Percentiles rank a stretch among this genome's conserved stretches.
These are phyloP conservation scores for Ypsolopha scabrella DNA, from an alignment of 2,888 invertebrate genomes.

Conservation along the genomic window DNA sequence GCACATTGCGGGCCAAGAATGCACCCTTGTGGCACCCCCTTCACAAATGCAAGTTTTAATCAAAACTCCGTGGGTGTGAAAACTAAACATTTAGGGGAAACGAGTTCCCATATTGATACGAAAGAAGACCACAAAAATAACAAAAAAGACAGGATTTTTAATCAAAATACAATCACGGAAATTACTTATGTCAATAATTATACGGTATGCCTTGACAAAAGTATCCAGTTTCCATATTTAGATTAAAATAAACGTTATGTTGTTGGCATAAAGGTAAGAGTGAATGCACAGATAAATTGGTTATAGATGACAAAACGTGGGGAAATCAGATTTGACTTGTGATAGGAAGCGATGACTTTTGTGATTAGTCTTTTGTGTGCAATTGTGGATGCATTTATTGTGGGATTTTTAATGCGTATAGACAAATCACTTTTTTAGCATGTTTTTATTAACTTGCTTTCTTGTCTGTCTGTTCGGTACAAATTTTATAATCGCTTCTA, in stretches of 20 bases:
- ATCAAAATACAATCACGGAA: slow-evolving; percentile 50
- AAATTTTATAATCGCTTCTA: no score
- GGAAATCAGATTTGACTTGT: slow-evolving; percentile 28
- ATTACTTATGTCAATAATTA: slow-evolving; percentile 50
- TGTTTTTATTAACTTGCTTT: no score
- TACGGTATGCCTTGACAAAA: slow-evolving; percentile 16
- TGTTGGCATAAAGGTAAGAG: not conserved
- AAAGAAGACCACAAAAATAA: slow-evolving; percentile 50
- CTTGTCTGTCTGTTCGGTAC: no score
- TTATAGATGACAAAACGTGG: slow-evolving; percentile 12
- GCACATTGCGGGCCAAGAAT: slow-evolving; percentile 27
- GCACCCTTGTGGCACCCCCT: slow-evolving; percentile 58
- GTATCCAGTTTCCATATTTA: not conserved
- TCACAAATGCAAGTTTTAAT: slow-evolving; percentile 50
- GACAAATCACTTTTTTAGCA: no score
- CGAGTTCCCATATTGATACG: slow-evolving; percentile 60
- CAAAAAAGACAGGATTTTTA: slow-evolving; percentile 38
- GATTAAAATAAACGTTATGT: not conserved
- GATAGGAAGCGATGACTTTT: slow-evolving; percentile 29
- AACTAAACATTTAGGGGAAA: slow-evolving; percentile 57
- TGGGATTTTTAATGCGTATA: not conserved
- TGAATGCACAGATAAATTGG: not conserved
- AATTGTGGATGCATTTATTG: slow-evolving; percentile 12
- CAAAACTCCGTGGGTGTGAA: slow-evolving; percentile 64
- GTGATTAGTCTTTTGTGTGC: slow-evolving; percentile 24